Evolutionary conservation across 1,140 invertebrate species (phyloP), one percentile per base, ranked within the genome.

Genomic region (Wasmannia auropunctata): DNA sequence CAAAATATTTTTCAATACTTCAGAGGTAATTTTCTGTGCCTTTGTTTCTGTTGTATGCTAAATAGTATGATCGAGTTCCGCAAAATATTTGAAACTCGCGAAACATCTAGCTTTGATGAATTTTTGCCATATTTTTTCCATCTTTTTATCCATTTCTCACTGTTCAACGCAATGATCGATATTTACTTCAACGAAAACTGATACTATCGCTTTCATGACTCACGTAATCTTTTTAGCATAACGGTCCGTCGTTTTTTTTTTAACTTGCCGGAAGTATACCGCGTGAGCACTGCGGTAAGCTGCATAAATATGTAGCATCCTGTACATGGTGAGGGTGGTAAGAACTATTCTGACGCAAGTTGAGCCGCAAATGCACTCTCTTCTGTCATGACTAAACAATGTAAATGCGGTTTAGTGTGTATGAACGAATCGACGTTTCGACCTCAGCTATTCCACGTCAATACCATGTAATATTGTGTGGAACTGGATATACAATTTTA

Each of bases 311-410:
- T 70, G 37, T 70, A 81, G 19, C 49, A 54, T 65, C 62, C n/a
- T 34, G 60, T 67, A 65, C 11, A 34, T 49, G 22, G 43, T 10
- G 51, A 34, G 25, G 28, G 25, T 58, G 14, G 25, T 63, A 72
- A 81, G 65, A n/a, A 81, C 25, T 72, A 81, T 72, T 81, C 79
- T 81, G 79, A 81, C 65, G 65, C 51, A 72, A 81, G 65, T 81
- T 72, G 34, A 81, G 6, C 37, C 65, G 49, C 25, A 81, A 81
- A 72, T 81, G 65, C 51, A 72, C 34, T 81, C 22, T 34, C 79
- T 81, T 81, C 34, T 81, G 37, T 72, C 79, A 72, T 72, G 65
- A 81, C 37, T 81, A 72, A 81, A 81, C 65, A 81, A 81, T 81
- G 51, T 11, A 58, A 81, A 70, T 70, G 65, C 49, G 49, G 46